phyloP scores from a whole-genome alignment of 92 coral and sea anemone genomes.

The Phenganax subtilis region DNA sequence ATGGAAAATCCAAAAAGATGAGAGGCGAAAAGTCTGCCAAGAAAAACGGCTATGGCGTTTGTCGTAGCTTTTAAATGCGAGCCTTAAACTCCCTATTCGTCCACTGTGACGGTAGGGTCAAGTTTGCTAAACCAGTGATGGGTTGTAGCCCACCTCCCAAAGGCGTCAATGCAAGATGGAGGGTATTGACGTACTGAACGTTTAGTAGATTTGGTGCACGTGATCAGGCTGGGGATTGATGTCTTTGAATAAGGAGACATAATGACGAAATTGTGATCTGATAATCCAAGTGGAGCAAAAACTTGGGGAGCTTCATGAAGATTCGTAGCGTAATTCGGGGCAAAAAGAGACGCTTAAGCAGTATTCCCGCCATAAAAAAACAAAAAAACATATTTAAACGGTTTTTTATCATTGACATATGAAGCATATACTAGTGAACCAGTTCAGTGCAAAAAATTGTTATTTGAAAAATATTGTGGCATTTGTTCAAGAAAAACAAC shows the following conservation, averaged over 20 bases:
- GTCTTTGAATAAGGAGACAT: not conserved
- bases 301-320: constrained; percentile 36
- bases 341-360: too few relatives aligned
- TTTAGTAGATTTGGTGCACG: constrained; percentile 24
- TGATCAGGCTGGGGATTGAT: not conserved
- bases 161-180: constrained; percentile 44
- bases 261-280: constrained; percentile 46
- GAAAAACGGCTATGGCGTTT: too few relatives aligned
- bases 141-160: constrained; percentile 49
- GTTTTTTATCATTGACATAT: not conserved
- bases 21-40: too few relatives aligned
- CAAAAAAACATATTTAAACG: too few relatives aligned
- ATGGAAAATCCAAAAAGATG: too few relatives aligned
- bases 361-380: too few relatives aligned
- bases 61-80: too few relatives aligned
- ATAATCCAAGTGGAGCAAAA: constrained; percentile 49
- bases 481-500: constrained; percentile 1
- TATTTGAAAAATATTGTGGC: not conserved
- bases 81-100: not conserved
- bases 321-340: not conserved
- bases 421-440: constrained; percentile 5
- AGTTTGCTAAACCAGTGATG: constrained; percentile 37
- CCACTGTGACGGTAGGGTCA: constrained; percentile 39
- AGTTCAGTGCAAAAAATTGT: not conserved
- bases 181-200: constrained; percentile 42